Evolutionary conservation across 2,797 vertebrate species (phyloP), one percentile per base, ranked within the genome.

Genomic region (Cossypha niveicapilla): DNA sequence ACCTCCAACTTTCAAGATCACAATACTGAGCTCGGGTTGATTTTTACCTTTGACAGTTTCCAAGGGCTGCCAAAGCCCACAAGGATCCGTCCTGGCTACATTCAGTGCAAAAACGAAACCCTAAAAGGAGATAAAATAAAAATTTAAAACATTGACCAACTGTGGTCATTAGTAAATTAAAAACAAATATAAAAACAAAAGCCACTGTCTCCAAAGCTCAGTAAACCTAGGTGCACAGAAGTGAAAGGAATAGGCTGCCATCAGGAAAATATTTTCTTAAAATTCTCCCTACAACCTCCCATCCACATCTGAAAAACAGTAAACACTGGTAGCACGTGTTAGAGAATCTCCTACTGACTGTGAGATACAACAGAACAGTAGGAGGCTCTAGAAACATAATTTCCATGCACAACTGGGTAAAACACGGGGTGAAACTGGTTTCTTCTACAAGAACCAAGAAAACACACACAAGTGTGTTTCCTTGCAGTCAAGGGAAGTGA

Each of bases 41-140:
- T 90, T 91, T 95, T 96, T 96, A 98, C 98, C 98, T 97, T 96
- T 97, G 97, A 98, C 96, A 96, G 97, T 97, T 97, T 97, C 96
- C 97, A 90, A 95, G 97, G 97, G 97, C 97, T 97, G 95, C 72
- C 90, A 94, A 90, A 97, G 97, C 97, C 98, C 93, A 80, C 92
- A 87, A 91, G 89, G 90, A 97, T 96, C 96, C 88, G 95, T 97
- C 96, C 96, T 97, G 94, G 96, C 97, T 98, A 98, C 97, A 98
- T 98, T 98, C 97, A 98, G 97, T 98, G 97, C 97, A 98, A 98
- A 97, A 97, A 95, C 56, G 30, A 97, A 95, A 96, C 70, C 95
- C 96, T 98, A 74, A 63, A 95, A 94, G 79, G 39, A 72, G 80
- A 71, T 18, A 54, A 79, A 74, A 45, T 63, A 67, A 81, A 32